phyloP scores from a whole-genome alignment of 2,888 invertebrate species.

The Zelleria hepariella region DNA sequence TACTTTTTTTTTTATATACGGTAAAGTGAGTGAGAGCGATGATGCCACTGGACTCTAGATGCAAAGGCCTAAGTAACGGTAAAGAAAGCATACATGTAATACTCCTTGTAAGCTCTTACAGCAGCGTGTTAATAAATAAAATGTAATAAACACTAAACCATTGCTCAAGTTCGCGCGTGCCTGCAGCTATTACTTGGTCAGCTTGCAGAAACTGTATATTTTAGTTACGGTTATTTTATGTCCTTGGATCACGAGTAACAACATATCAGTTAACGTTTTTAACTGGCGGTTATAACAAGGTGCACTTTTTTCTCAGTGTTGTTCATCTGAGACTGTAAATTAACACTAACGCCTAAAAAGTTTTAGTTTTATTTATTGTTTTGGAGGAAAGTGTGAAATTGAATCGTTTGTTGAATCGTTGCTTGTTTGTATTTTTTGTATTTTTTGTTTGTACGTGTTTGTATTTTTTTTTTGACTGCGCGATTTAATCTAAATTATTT shows the following conservation, averaged over 20 bases:
- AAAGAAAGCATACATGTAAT: too few relatives aligned
- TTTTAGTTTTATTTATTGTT: background rate
- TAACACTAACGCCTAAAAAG: background rate
- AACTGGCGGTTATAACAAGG: constrained; percentile 16
- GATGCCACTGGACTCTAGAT: too few relatives aligned
- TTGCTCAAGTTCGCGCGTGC: constrained; percentile 48
- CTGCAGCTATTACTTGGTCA: constrained; percentile 37
- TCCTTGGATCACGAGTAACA: constrained; percentile 49
- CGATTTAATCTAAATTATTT: too few relatives aligned
- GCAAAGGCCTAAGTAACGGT: too few relatives aligned
- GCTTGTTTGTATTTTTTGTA: too few relatives aligned
- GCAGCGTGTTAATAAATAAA: background rate
- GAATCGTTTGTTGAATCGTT: background rate
- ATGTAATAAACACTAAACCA: constrained; percentile 20
- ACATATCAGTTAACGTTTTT: constrained; percentile 37
- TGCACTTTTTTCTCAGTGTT: background rate
- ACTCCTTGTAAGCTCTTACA: too few relatives aligned
- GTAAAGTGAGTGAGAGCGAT: too few relatives aligned
- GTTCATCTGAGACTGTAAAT: background rate
- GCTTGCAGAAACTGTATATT: constrained; percentile 43
- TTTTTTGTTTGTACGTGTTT: too few relatives aligned
- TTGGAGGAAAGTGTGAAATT: background rate
- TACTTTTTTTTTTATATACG: too few relatives aligned
- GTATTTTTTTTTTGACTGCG: too few relatives aligned
- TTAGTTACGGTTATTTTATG: constrained; percentile 53